These are phyloP conservation scores for Hirtodrosophila confusa DNA, from an alignment of 2,888 invertebrate genomes.

Conservation along the genomic window DNA sequence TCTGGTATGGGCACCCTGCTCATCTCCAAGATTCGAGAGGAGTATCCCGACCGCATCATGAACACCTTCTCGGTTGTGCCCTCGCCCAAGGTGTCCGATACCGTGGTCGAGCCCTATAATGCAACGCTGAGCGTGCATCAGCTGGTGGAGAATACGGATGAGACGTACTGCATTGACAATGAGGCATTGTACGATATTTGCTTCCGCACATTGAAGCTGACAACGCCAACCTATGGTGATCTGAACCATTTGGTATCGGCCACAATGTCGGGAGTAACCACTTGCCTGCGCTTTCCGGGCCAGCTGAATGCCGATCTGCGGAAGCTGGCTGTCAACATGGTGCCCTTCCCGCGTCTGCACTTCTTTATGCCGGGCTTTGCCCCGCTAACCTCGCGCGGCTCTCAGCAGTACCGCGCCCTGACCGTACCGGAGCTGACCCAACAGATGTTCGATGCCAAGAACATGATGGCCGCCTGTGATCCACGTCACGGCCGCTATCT, in stretches of 20 bases:
- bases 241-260: slow-evolving; percentile 95
- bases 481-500: slow-evolving; percentile 96
- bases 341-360: slow-evolving; percentile 97
- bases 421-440: slow-evolving; percentile 96
- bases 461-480: slow-evolving; percentile 98
- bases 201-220: slow-evolving; percentile 94
- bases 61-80: slow-evolving; percentile 93
- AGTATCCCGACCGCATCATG: slow-evolving; percentile 95
- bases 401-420: slow-evolving; percentile 94
- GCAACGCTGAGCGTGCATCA: slow-evolving; percentile 95
- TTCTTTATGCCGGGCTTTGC: slow-evolving; percentile 99
- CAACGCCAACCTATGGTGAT: slow-evolving; percentile 96
- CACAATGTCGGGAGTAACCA: slow-evolving; percentile 95
- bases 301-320: slow-evolving; percentile 97
- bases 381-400: slow-evolving; percentile 94
- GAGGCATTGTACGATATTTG: slow-evolving; percentile 97
- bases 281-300: slow-evolving; percentile 94
- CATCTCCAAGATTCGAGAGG: slow-evolving; percentile 94
- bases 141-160: slow-evolving; percentile 95
- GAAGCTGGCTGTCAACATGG: slow-evolving; percentile 98
- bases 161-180: slow-evolving; percentile 96
- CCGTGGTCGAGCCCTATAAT: slow-evolving; percentile 92
- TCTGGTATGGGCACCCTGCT: slow-evolving; percentile 95
- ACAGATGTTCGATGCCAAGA: slow-evolving; percentile 97
- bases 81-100: slow-evolving; percentile 90